These are phyloP conservation scores for Callipepla squamata DNA, from an alignment of 2,113 vertebrate genomes.

Conservation along the genomic window DNA sequence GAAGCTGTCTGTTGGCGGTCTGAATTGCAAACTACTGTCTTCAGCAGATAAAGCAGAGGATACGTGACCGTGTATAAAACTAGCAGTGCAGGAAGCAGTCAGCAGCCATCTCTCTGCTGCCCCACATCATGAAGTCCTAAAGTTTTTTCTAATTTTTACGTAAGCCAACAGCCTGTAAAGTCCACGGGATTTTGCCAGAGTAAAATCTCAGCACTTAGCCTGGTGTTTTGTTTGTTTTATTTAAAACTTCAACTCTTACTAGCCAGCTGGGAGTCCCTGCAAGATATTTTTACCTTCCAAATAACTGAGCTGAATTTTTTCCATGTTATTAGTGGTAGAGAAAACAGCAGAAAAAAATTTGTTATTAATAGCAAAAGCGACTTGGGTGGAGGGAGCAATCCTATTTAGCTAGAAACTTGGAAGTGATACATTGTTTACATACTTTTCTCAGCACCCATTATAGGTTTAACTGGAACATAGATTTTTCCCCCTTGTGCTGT, in stretches of 20 bases:
- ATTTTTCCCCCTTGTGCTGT: not conserved
- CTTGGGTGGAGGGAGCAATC: not conserved
- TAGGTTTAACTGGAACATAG: not conserved
- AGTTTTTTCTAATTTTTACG: not conserved
- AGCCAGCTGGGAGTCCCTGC: not conserved
- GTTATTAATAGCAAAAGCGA: not conserved
- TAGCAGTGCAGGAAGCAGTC: not conserved
- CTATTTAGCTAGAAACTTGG: not conserved
- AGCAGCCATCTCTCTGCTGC: not conserved
- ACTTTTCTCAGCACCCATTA: not conserved
- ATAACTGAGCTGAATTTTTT: not conserved
- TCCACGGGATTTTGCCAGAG: not conserved
- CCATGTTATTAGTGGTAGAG: not conserved
- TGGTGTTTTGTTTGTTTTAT: not conserved
- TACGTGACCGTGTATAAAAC: fast-evolving
- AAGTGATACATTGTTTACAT: not conserved
- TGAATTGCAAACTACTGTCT: constrained; percentile 48
- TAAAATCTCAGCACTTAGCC: not conserved
- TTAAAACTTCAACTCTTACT: not conserved
- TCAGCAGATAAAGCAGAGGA: constrained; percentile 27
- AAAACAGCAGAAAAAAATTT: not conserved
- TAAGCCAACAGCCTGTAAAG: not conserved
- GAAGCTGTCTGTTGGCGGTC: constrained; percentile 34
- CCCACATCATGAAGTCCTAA: not conserved
- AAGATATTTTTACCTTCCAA: not conserved